These are phyloP conservation scores for Heliconius melpomene DNA, from an alignment of 1,140 invertebrate species.

Conservation along the genomic window DNA sequence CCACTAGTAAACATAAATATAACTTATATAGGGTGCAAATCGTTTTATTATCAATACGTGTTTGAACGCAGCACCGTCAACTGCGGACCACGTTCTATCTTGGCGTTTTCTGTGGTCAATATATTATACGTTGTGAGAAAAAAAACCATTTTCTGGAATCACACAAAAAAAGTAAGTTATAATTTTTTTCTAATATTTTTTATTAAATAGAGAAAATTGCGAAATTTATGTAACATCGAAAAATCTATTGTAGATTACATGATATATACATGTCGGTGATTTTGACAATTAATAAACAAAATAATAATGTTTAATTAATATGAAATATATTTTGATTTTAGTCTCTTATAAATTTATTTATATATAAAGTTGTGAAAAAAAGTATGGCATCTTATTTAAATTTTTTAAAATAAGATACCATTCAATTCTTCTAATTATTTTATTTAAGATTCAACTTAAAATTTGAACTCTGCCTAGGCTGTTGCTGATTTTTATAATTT, in stretches of 20 bases:
- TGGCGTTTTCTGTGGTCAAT: slow-evolving; percentile 47
- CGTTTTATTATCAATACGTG: slow-evolving; percentile 50
- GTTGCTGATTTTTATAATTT: no score
- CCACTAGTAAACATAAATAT: slow-evolving; percentile 28
- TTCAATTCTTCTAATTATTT: no score
- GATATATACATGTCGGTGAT: no score
- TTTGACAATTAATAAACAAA: no score
- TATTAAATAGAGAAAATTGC: not conserved
- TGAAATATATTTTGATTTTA: no score
- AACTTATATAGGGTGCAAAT: slow-evolving; percentile 28
- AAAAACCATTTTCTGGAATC: slow-evolving; percentile 29
- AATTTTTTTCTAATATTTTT: not conserved
- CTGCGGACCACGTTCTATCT: slow-evolving; percentile 48
- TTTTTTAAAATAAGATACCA: not conserved
- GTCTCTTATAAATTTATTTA: no score
- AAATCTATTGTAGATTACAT: no score
- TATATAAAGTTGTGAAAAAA: no score
- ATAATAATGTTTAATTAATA: no score
- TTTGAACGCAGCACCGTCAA: slow-evolving; percentile 49
- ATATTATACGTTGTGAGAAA: slow-evolving; percentile 28
- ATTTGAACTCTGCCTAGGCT: no score
- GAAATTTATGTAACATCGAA: not conserved
- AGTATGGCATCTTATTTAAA: not conserved
- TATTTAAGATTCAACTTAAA: no score
- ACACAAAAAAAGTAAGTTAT: slow-evolving; percentile 54